Evolutionary conservation across 2,888 invertebrate species (phyloP).

Genomic region (Brachyptera putata): DNA sequence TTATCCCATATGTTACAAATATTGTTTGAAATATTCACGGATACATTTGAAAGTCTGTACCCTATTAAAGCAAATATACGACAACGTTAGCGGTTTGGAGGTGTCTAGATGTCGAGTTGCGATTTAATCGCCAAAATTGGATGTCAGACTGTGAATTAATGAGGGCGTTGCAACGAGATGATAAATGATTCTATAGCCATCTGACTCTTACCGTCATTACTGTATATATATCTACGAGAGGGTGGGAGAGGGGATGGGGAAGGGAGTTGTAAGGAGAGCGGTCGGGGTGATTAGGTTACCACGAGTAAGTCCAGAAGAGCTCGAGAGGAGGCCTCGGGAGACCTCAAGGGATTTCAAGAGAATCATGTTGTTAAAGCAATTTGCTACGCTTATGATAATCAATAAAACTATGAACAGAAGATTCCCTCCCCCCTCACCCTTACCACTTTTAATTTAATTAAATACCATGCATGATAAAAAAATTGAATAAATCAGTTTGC

Average conservation of each 20-base stretch:
- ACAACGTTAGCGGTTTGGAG: too few relatives aligned
- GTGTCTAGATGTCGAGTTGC: too few relatives aligned
- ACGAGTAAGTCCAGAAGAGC: slow-evolving; percentile 5
- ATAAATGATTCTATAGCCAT: background rate
- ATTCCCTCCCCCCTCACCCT: too few relatives aligned
- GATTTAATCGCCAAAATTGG: slow-evolving; percentile 35
- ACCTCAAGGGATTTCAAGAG: slow-evolving; percentile 33
- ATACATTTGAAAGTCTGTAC: too few relatives aligned
- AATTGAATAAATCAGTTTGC: background rate
- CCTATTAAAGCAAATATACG: too few relatives aligned
- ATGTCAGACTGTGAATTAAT: slow-evolving; percentile 35
- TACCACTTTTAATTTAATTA: background rate
- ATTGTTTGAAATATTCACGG: too few relatives aligned
- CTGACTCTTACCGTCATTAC: slow-evolving; percentile 10
- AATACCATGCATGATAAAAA: background rate
- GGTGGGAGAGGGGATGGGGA: slow-evolving; percentile 33
- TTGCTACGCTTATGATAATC: slow-evolving; percentile 20
- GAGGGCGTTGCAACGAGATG: slow-evolving; percentile 22
- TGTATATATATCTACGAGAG: background rate
- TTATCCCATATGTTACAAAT: too few relatives aligned
- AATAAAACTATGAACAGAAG: slow-evolving; percentile 1
- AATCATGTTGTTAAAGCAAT: slow-evolving; percentile 22
- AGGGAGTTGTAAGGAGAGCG: too few relatives aligned
- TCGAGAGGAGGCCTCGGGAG: slow-evolving; percentile 27
- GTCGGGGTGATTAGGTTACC: slow-evolving; percentile 18